Conservation (phyloP, 2,797 vertebrate species). For the Tadarida brasiliensis region DNA sequence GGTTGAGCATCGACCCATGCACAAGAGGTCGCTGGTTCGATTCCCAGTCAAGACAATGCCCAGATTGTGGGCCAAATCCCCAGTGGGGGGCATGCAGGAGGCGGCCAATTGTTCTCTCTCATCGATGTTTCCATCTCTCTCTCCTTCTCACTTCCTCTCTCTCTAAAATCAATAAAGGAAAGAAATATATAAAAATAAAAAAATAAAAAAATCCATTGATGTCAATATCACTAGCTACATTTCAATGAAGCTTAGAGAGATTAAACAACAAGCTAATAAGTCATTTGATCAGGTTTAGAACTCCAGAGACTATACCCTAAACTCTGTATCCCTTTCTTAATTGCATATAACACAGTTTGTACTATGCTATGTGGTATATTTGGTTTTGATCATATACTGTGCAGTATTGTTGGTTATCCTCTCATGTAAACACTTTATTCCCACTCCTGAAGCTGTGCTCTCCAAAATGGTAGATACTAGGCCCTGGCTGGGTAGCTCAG, state of each 20-base stretch:
- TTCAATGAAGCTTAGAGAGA: neutral
- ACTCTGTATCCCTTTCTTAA: neutral
- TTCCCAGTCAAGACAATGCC: too few relatives aligned
- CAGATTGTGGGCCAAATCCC: too few relatives aligned
- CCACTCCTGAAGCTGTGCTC: neutral
- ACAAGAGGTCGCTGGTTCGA: too few relatives aligned
- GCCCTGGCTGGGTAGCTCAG: neutral
- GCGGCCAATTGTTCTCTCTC: too few relatives aligned
- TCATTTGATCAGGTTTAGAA: neutral
- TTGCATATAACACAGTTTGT: conserved; percentile 5
- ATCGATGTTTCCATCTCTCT: too few relatives aligned
- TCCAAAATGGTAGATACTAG: neutral
- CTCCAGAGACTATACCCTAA: neutral
- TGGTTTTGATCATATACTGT: neutral
- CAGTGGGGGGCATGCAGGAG: too few relatives aligned
- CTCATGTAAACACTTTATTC: neutral
- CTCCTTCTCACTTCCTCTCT: too few relatives aligned
- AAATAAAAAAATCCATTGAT: neutral
- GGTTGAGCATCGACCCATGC: too few relatives aligned
- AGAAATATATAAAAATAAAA: too few relatives aligned
- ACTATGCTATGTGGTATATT: neutral
- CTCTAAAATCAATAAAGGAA: too few relatives aligned
- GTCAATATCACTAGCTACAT: neutral
- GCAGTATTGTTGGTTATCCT: neutral
- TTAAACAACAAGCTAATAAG: neutral